Base-by-base conservation (phyloP, 2,888 invertebrate species). In the Ophion slaviceki region DNA sequence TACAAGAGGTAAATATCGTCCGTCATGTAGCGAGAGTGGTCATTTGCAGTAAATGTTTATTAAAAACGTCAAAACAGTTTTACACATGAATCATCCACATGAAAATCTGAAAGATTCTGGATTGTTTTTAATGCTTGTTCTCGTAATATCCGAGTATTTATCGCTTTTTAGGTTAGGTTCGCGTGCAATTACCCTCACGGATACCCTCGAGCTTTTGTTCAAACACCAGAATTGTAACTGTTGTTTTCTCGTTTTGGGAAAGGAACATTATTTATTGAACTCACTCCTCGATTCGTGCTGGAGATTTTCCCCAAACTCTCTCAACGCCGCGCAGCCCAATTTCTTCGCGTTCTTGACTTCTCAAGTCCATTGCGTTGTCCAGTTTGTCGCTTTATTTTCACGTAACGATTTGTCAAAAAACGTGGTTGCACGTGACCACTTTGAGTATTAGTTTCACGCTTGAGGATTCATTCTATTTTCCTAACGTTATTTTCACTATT, bases 231-330 rank as follows among this genome's bases (percentile, higher is more conserved):
- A 71, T 71, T 45, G 14, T 17, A 10, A n/a, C 66, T 45, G 17
- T 53, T 72, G 72, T 11, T 66, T 82, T 77, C 20, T 59, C 53
- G 8, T 28, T 47, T 24, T 59, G 14, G 32, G 82, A 72, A 76
- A 36, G 28, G 17, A 68, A 53, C 61, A 59, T 47, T 76, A 36
- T 79, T 40, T 64, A 40, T 76, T 74, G 24, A 32, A 95, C 96
- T 95, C 94, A 97, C 96, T 96, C 96, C 87, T 96, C 95, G 45
- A 92, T 88, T 88, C 95, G 95, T 0, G 95, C 91, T 0, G 98
- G 98, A 2, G 97, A 97, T 92, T 96, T 96, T 45, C 96, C 96
- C 98, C 98, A 98, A 74, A 97, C 95, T 84, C 95, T 95, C 2
- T 96, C 94, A 28, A 96, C 96, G 10, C 97, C 97, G 85, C 96